Base-by-base conservation (phyloP, 2,888 invertebrate genomes). In the Calliphora vomitoria region DNA sequence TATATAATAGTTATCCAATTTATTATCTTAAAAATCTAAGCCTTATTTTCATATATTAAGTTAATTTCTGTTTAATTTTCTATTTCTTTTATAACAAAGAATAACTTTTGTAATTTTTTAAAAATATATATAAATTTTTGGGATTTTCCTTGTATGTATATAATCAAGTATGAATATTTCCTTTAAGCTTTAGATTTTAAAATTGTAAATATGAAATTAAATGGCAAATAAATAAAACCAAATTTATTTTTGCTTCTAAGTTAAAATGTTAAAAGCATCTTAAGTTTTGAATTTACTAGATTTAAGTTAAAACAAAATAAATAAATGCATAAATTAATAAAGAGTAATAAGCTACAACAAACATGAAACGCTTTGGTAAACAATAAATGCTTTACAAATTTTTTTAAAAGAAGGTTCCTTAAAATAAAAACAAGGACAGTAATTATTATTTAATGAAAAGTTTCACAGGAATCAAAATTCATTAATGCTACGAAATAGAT, bases 361-460 rank as follows among this genome's bases (percentile, higher is more conserved):
- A 64, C 62, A 82, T 79, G 5, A 92, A 92, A 91, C 93, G 94
- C 94, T 94, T 94, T 94, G 94, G 94, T 94, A 94, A 93, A 93
- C 93, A 92, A 92, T 92, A 92, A 92, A 94, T 93, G 94, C 94
- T 94, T 94, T 94, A 94, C 93, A 92, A 91, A 90, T 89, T 44
- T 44, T 44, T 44, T 83, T 85, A 68, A 88, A 87, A 82, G 64
- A n/a, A 58, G 13, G 18, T 13, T 25, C 25, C 25, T 55, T 15
- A 68, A 41, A 55, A 79, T 25, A 55, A 79, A 20, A 50, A 50
- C 35, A 20, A 25, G n/a, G 35, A 55, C n/a, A 11, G 44, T 44
- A 10, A 44, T 44, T 44, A 44, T 44, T 44, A 10, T 35, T 35
- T 31, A 5, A 31, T 31, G 31, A 4, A 31, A 31, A 31, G 31